Evolutionary conservation across 2,113 vertebrate genomes (phyloP), one percentile per base, ranked within the genome.

Genomic region (Melanocharis versteri): DNA sequence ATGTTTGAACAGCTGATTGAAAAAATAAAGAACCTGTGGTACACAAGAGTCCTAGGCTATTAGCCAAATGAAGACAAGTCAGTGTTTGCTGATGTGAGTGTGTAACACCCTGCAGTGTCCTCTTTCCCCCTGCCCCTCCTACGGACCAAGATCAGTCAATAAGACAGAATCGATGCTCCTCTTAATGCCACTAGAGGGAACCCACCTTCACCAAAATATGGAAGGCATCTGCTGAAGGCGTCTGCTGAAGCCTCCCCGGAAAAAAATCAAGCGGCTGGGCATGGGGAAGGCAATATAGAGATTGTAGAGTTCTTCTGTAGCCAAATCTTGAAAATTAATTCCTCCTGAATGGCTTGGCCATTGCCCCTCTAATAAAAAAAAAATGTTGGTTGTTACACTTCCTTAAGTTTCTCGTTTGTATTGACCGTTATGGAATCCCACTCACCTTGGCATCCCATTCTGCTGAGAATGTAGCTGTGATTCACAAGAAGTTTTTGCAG

Each of bases 271-370:
- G 8, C 4, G 2, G 45, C 66, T 83, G 79, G 35, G 60, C 64
- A 73, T 20, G 40, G 60, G 75, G 90, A 90, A 53, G 56, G 40
- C 50, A 89, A 68, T 51, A 28, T 24, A 69, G 64, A 95, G 71
- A 96, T 95, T 87, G 37, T 83, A 87, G 73, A 95, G 61, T 24
- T 79, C 79, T 93, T 90, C 88, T 89, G 86, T 93, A 93, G 92
- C 83, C 77, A 95, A 96, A 94, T 96, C 93, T 72, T 92, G 79
- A 93, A 70, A 93, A 71, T 90, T 96, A 95, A 97, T 97, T 96
- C 44, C 71, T 93, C 83, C 80, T 92, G 68, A 93, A 83, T 57
- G 90, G 57, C 90, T 92, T 91, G 76, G 72, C 21, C 80, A 64
- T 66, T 73, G 68, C 26, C 18, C 23, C 45, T 79, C 88, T 39